phyloP scores from a whole-genome alignment of 2,888 invertebrate genomes.

The Dinocampus coccinellae region DNA sequence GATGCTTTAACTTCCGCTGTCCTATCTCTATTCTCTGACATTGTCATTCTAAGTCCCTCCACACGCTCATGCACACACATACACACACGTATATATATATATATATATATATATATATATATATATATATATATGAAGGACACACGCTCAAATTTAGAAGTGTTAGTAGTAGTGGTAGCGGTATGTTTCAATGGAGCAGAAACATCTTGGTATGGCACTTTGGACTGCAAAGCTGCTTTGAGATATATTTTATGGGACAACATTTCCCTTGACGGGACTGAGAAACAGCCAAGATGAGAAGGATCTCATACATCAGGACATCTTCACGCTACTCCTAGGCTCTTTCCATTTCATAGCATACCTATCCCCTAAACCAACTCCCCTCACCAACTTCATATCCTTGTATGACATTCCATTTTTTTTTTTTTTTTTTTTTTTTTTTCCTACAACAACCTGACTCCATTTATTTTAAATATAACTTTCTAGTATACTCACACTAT shows the following conservation, averaged over 20 bases:
- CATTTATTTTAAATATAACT: slow-evolving; percentile 51
- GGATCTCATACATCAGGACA: slow-evolving; percentile 55
- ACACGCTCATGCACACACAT: background rate
- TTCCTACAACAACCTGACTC: slow-evolving; percentile 30
- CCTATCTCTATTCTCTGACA: background rate
- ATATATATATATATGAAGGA: background rate
- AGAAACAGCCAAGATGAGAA: slow-evolving; percentile 48
- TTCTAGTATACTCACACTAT: slow-evolving; percentile 26
- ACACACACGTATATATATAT: background rate
- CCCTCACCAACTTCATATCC: background rate
- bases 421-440: too few species aligned
- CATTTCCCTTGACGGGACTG: slow-evolving; percentile 55
- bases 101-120: background rate
- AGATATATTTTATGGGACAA: slow-evolving; percentile 60
- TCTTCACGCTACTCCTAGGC: slow-evolving; percentile 38
- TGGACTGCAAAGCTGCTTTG: slow-evolving; percentile 48
- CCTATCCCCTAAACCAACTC: slow-evolving; percentile 6
- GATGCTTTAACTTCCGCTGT: background rate
- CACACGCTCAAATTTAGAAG: too few species aligned
- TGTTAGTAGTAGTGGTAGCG: slow-evolving; percentile 23
- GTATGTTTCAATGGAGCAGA: slow-evolving; percentile 52
- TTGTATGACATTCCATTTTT: background rate
- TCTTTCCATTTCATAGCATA: slow-evolving; percentile 28
- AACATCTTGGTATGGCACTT: slow-evolving; percentile 50
- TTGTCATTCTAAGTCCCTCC: too few species aligned